Conservation (phyloP, 2,888 invertebrate genomes). For the Drosophila dives region DNA sequence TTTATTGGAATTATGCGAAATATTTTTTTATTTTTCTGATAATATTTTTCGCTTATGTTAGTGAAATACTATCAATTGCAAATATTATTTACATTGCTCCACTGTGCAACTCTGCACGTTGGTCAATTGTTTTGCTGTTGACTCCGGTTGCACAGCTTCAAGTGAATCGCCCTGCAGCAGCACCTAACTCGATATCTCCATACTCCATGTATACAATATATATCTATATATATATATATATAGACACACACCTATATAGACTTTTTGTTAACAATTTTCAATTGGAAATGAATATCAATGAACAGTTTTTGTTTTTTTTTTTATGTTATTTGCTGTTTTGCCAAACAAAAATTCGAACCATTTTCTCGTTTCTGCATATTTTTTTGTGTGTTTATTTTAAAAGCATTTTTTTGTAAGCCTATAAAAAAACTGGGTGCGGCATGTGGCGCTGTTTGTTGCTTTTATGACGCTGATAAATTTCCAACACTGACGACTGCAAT, state of each 20-base stretch:
- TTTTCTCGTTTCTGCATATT: conserved; percentile 22
- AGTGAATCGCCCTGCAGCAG: conserved; percentile 26
- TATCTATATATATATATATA: conserved; percentile 3
- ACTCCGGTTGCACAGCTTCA: conserved; percentile 28
- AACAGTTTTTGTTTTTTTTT: conserved; percentile 32
- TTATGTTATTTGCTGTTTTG: conserved; percentile 37
- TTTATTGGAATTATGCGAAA: neutral
- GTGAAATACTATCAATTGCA: neutral
- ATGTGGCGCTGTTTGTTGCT: conserved; percentile 11
- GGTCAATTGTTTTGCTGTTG: conserved; percentile 48
- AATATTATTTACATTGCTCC: neutral
- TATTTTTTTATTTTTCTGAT: neutral
- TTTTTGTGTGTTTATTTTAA: conserved; percentile 32
- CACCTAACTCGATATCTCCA: conserved; percentile 6
- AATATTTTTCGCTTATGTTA: neutral
- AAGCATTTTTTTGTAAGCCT: conserved; percentile 41
- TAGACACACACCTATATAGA: conserved; percentile 2
- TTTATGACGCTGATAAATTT: conserved; percentile 64
- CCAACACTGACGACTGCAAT: conserved; percentile 38
- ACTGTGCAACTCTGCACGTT: conserved; percentile 29
- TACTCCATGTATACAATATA: conserved; percentile 1
- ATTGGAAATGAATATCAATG: conserved; percentile 58
- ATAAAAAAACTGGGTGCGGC: conserved; percentile 38
- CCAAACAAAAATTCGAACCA: conserved; percentile 19
- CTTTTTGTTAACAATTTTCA: conserved; percentile 50